phyloP scores from a whole-genome alignment of 2,797 vertebrate genomes.

The Periparus ater region DNA sequence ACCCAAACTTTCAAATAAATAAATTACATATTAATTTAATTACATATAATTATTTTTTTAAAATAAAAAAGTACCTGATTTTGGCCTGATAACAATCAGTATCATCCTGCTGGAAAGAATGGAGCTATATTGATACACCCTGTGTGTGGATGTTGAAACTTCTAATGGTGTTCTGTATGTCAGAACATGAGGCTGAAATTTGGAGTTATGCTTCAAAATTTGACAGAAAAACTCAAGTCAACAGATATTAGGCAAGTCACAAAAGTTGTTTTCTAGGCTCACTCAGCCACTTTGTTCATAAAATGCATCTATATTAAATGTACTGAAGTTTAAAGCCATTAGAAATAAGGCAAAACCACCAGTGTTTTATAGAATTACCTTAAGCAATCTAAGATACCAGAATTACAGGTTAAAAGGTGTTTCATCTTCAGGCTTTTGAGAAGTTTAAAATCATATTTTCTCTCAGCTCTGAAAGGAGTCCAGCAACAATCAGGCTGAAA shows the following conservation, averaged over 20 bases:
- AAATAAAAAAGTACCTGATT: not conserved
- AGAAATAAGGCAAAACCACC: not conserved
- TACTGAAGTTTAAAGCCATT: not conserved
- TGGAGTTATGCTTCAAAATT: not conserved
- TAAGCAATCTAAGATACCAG: not conserved
- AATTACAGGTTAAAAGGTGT: not conserved
- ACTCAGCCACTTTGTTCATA: not conserved
- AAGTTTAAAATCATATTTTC: not conserved
- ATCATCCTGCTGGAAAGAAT: not conserved
- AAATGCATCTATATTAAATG: not conserved
- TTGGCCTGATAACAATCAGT: not conserved
- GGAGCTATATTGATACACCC: rapidly evolving
- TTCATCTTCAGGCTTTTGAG: not conserved
- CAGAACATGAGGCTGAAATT: not conserved
- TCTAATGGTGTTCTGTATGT: not conserved
- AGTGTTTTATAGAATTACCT: not conserved
- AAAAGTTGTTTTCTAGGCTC: not conserved
- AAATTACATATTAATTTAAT: too few relatives aligned
- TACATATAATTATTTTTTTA: too few relatives aligned
- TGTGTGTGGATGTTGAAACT: rapidly evolving
- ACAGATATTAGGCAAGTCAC: not conserved
- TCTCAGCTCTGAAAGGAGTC: not conserved
- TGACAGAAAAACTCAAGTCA: not conserved
- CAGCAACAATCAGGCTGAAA: not conserved
- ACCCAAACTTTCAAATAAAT: not conserved